A percentile compares a stretch with the other conserved stretches of the same genome.
These are phyloP conservation scores for Cardiocondyla obscurior DNA, from an alignment of 1,140 invertebrate genomes.

Conservation along the genomic window DNA sequence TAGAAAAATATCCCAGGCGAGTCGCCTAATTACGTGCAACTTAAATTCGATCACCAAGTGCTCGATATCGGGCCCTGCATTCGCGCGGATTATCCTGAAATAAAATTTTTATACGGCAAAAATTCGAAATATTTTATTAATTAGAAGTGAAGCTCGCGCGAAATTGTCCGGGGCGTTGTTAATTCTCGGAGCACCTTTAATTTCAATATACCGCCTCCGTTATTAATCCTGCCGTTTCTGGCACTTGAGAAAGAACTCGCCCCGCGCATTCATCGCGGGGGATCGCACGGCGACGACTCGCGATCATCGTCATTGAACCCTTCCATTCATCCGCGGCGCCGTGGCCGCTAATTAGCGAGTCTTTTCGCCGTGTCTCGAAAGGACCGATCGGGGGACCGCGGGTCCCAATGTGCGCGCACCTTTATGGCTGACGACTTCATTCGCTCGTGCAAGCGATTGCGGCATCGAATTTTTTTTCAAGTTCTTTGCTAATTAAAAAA, in stretches of 20 bases:
- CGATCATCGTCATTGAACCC: conserved; percentile 7
- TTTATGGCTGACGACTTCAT: conserved; percentile 63
- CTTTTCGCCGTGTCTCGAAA: not conserved
- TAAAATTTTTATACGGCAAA: not conserved
- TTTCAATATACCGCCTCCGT: not conserved
- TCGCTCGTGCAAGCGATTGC: conserved; percentile 38
- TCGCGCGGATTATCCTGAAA: not conserved
- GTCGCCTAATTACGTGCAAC: no score
- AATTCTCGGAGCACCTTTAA: not conserved
- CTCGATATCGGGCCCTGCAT: not conserved
- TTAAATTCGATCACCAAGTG: not conserved
- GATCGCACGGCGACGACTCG: not conserved
- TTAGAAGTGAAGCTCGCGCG: not conserved
- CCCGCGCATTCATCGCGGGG: not conserved
- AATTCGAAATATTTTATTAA: not conserved
- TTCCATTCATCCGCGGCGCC: not conserved
- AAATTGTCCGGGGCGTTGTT: not conserved
- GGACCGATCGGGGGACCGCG: conserved; percentile 11
- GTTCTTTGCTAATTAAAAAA: conserved; percentile 79
- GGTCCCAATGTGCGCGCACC: conserved; percentile 9
- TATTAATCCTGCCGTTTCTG: not conserved
- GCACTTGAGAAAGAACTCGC: not conserved
- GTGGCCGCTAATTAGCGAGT: conserved; percentile 35
- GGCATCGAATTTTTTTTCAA: conserved; percentile 66
- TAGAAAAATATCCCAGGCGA: no score